phyloP scores from a whole-genome alignment of 2,888 invertebrate genomes.

The Ephialtes manifestator region DNA sequence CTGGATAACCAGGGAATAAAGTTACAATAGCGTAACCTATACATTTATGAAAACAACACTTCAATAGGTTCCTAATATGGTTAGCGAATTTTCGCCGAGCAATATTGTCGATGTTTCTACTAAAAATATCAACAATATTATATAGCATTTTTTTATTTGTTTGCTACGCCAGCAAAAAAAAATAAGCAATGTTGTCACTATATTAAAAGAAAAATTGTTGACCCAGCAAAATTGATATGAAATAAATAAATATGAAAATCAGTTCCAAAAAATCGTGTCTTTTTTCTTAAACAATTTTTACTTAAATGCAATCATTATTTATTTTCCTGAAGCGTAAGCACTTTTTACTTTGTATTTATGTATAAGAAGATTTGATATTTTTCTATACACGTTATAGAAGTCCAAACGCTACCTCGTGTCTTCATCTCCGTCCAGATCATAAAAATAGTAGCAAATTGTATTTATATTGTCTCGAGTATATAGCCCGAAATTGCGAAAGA shows the following conservation, averaged over 20 bases:
- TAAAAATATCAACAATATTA: not conserved
- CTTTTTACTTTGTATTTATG: not conserved
- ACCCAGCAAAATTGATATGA: not conserved
- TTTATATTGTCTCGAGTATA: not conserved
- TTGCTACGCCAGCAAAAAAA: not conserved
- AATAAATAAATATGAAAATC: no score
- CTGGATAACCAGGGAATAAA: constrained; percentile 42
- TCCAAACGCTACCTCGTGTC: no score
- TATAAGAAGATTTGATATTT: not conserved
- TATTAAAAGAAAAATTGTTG: no score
- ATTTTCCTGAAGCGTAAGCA: not conserved
- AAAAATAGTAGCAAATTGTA: not conserved
- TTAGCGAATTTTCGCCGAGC: not conserved
- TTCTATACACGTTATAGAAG: no score
- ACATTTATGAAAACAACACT: constrained; percentile 14
- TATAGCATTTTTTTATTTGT: not conserved
- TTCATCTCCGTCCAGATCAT: not conserved
- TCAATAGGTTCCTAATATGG: not conserved
- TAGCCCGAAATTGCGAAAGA: not conserved
- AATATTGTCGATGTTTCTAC: not conserved
- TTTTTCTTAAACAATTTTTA: no score
- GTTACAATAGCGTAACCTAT: constrained; percentile 19
- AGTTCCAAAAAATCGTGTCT: no score
- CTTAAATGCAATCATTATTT: not conserved
- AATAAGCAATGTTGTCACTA: no score